Conservation (phyloP, 1,140 invertebrate species). For the Temnothorax curvispinosus region DNA sequence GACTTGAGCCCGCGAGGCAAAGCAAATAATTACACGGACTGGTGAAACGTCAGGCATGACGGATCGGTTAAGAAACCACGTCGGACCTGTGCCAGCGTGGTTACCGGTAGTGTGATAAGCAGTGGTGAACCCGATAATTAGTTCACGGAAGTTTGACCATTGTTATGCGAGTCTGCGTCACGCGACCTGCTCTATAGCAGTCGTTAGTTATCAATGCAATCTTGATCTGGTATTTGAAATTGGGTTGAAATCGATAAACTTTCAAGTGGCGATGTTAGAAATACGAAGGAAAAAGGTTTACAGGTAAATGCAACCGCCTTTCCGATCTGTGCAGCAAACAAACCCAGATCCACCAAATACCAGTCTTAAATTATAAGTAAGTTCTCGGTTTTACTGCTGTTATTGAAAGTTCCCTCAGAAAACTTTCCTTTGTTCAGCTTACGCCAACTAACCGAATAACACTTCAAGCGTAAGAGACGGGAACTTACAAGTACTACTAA, state of each 20-base stretch:
- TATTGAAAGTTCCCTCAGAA: conserved; percentile 13
- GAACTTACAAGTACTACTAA: conserved; percentile 30
- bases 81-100: neutral
- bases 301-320: neutral
- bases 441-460: conserved; percentile 17
- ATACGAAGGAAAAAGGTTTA: neutral
- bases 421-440: conserved; percentile 11
- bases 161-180: conserved; percentile 8
- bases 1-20: neutral
- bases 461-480: neutral
- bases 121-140: conserved; percentile 15
- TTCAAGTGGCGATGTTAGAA: neutral
- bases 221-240: neutral
- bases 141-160: neutral
- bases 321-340: neutral
- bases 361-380: conserved; percentile 14
- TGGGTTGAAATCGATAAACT: neutral
- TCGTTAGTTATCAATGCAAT: conserved; percentile 8
- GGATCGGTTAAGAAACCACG: conserved; percentile 24
- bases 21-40: conserved; percentile 66
- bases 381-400: conserved; percentile 14
- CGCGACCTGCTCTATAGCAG: neutral
- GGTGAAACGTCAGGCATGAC: conserved; percentile 57
- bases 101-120: conserved; percentile 14
- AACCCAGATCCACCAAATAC: neutral